These are phyloP conservation scores for Ophioderma brevispina DNA, from an alignment of 35 echinoderm and acorn worm species.

Conservation along the genomic window DNA sequence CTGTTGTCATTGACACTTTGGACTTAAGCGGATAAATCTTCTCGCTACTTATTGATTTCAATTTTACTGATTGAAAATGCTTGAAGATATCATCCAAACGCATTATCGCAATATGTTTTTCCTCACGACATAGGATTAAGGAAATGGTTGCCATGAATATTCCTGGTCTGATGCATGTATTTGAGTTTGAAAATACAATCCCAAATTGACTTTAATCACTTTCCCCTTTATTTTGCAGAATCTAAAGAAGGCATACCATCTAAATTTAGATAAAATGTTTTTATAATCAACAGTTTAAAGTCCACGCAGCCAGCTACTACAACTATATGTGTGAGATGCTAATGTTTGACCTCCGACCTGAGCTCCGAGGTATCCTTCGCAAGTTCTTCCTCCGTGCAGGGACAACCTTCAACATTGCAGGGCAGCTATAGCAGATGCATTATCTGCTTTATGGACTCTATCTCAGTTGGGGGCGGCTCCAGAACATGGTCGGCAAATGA, in stretches of 20 bases:
- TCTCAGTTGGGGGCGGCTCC: too few relatives aligned
- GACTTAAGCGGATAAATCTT: too few relatives aligned
- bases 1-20: too few relatives aligned
- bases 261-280: neutral
- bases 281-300: slow-evolving; percentile 75
- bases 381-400: slow-evolving; percentile 92
- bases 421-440: neutral
- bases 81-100: neutral
- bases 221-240: too few relatives aligned
- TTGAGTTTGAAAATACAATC: too few relatives aligned
- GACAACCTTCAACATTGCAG: slow-evolving; percentile 49
- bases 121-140: neutral
- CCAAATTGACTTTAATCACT: too few relatives aligned
- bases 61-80: too few relatives aligned
- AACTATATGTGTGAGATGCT: slow-evolving; percentile 85
- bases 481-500: too few relatives aligned
- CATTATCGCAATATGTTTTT: neutral
- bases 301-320: slow-evolving; percentile 88
- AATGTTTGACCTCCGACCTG: slow-evolving; percentile 87
- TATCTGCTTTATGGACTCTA: too few relatives aligned
- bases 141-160: neutral
- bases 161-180: too few relatives aligned
- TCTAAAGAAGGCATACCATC: too few relatives aligned
- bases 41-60: too few relatives aligned
- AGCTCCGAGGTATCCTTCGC: slow-evolving; percentile 84